phyloP scores from a whole-genome alignment of 2,113 vertebrate species.

The Neotragus pygmaeus region DNA sequence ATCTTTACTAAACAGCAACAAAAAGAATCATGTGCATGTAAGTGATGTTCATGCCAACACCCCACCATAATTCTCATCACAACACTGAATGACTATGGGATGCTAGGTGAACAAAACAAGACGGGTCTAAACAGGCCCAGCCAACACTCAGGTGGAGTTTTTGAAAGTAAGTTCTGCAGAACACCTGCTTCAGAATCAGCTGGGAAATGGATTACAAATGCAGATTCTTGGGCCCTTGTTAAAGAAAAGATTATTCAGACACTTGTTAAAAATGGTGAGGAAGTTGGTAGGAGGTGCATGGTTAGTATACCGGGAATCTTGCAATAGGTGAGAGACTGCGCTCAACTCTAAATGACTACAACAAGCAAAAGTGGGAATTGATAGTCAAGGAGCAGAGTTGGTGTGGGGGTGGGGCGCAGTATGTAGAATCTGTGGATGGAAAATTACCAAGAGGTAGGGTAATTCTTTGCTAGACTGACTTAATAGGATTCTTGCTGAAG shows the following conservation, averaged over 20 bases:
- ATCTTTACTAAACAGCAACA: not conserved
- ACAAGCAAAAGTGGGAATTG: not conserved
- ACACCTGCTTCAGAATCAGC: not conserved
- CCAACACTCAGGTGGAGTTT: not conserved
- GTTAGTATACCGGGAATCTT: not conserved
- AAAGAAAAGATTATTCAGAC: not conserved
- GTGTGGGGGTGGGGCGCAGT: no score
- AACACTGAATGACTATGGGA: not conserved
- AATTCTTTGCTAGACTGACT: not conserved
- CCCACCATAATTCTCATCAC: rapidly evolving
- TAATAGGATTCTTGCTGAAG: not conserved
- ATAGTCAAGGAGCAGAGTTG: not conserved
- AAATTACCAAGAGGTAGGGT: not conserved
- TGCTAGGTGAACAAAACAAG: not conserved
- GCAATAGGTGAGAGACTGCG: not conserved
- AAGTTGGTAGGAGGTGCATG: not conserved
- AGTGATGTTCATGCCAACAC: not conserved
- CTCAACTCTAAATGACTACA: not conserved
- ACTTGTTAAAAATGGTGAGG: not conserved
- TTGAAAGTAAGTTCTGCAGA: not conserved
- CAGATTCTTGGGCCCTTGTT: not conserved
- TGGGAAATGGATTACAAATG: not conserved
- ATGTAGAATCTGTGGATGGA: not conserved
- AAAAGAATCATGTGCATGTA: not conserved
- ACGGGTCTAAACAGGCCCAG: not conserved